Base-by-base conservation (phyloP, 2,797 vertebrate genomes). In the Anguilla anguilla region DNA sequence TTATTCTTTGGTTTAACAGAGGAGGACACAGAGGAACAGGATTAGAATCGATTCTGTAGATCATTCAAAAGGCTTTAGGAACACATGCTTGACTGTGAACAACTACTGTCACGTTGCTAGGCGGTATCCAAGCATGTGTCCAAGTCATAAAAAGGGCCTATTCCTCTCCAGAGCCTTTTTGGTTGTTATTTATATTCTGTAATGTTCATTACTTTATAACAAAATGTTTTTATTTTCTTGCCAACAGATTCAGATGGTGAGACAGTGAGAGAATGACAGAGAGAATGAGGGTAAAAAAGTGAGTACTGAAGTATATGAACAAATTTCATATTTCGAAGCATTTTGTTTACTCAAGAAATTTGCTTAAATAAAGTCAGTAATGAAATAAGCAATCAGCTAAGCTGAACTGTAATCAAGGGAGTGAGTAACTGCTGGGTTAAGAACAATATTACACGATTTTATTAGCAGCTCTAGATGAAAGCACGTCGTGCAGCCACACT, bases 381-480 rank as follows among this genome's bases (percentile, higher is more conserved):
- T 77, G 72, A 77, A 77, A 77, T 77, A 77, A 77, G 72, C 72
- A 77, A 77, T 77, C 72, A 77, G 35, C 22, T 13, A 77, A 77
- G 22, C 72, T 7, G 69, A 31, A 74, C 69, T 74, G 3, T 74
- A 74, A 74, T 74, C 69, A 74, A 39, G 69, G 25, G 69, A 74
- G 69, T 11, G 28, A n/a, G 11, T 74, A 74, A 74, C 35, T 74
- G n/a, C 67, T 35, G 11, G 69, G 69, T 77, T 39, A 43, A 6
- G 6, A 77, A 35, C 43, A 77, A 77, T 77, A 43, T 77, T 17
- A 77, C 35, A 39, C 35, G 39, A 43, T 77, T 77, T 77, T 77
- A 77, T 39, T 15, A 39, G 35, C 72, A 43, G 35, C 72, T 77
- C 35, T 43, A 77, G 35, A 77, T 77, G 31, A 77, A 77, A 77